Percentiles rank a stretch among this genome's conserved stretches.
Conservation (phyloP, 2,113 vertebrate genomes). For the Bos indicus region DNA sequence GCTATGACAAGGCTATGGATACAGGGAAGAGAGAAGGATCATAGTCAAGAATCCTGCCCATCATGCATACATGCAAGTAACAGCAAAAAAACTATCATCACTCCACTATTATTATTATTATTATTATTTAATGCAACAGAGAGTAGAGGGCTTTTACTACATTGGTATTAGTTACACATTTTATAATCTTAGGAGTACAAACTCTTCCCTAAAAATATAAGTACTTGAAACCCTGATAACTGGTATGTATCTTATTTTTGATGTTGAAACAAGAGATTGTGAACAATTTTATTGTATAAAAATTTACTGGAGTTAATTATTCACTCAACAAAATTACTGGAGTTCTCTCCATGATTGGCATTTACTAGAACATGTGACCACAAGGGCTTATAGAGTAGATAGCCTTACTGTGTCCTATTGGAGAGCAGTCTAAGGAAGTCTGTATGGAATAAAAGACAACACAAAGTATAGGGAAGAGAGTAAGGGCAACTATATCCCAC, state of each 20-base stretch:
- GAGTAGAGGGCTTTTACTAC: background rate
- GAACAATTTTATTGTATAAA: background rate
- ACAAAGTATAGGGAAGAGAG: rapidly evolving
- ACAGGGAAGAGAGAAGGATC: background rate
- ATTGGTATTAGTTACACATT: background rate
- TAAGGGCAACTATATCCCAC: background rate
- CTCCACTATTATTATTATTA: background rate
- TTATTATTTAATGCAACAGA: background rate
- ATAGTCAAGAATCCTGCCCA: background rate
- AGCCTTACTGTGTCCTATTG: background rate
- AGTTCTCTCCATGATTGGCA: background rate
- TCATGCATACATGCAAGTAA: background rate
- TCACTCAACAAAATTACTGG: background rate
- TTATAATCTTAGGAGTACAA: background rate
- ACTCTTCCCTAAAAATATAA: background rate
- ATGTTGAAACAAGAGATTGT: background rate
- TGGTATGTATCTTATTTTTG: background rate
- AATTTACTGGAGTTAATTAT: background rate
- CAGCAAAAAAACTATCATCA: background rate
- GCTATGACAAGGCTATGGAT: rapidly evolving
- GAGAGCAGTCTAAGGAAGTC: background rate
- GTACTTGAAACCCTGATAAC: background rate
- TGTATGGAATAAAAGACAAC: background rate
- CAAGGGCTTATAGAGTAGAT: background rate
- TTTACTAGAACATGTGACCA: background rate